Evolutionary conservation across 2,888 invertebrate species (phyloP).

Genomic region (Trissonchulus latispiculum): DNA sequence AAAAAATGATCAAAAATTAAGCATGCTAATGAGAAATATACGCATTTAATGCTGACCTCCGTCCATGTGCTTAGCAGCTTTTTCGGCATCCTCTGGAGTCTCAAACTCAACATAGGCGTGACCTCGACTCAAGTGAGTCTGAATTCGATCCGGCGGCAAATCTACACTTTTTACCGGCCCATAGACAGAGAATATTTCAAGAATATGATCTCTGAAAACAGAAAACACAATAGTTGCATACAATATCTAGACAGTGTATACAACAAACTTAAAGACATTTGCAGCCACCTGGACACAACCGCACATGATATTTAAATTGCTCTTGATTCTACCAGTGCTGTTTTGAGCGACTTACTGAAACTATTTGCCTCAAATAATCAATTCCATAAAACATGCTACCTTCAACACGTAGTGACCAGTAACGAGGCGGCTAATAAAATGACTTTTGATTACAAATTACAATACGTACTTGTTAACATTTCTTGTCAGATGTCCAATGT

Average conservation of each 20-base stretch:
- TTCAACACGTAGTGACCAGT: too few relatives aligned
- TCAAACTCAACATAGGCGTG: constrained; percentile 91
- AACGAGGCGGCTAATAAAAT: too few relatives aligned
- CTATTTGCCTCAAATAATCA: too few relatives aligned
- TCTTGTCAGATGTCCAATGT: constrained; percentile 78
- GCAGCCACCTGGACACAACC: too few relatives aligned
- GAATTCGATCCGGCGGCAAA: constrained; percentile 74
- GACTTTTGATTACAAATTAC: too few relatives aligned
- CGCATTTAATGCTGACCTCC: constrained; percentile 72
- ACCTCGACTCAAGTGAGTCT: constrained; percentile 76
- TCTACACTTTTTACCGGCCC: constrained; percentile 71
- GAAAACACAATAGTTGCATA: neutral
- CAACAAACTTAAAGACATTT: neutral
- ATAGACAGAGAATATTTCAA: constrained; percentile 69
- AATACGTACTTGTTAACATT: constrained; percentile 67
- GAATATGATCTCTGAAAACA: constrained; percentile 59
- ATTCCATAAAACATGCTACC: too few relatives aligned
- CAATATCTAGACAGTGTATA: neutral
- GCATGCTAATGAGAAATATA: too few relatives aligned
- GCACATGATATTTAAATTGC: too few relatives aligned
- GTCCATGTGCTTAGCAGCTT: constrained; percentile 99
- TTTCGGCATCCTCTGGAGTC: constrained; percentile 87
- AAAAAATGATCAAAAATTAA: too few relatives aligned
- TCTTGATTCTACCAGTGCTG: too few relatives aligned
- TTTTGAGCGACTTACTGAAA: too few relatives aligned